Percentiles rank a stretch among this genome's conserved stretches.
Conservation (phyloP, 2,888 invertebrate genomes). For the Ophioninae sp. region DNA sequence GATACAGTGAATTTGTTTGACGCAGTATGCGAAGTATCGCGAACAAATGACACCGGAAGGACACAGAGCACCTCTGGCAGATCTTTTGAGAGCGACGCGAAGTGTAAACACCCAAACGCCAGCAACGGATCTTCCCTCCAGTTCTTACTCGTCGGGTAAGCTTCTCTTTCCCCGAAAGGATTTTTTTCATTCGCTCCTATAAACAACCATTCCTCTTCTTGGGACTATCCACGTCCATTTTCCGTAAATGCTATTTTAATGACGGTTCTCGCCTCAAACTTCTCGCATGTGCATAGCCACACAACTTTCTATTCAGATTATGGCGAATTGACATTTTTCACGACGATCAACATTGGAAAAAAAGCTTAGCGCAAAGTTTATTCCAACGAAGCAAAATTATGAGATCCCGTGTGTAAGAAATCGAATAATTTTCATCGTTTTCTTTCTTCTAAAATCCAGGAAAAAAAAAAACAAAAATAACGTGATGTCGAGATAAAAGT, state of each 20-base stretch:
- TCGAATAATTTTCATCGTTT: not conserved
- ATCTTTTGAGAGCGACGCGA: constrained; percentile 86
- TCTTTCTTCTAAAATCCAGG: not conserved
- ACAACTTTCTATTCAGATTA: not conserved
- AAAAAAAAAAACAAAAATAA: too few relatives aligned
- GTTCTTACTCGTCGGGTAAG: constrained; percentile 88
- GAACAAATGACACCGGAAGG: constrained; percentile 91
- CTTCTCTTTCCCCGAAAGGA: constrained; percentile 9
- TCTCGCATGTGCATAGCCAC: constrained; percentile 30
- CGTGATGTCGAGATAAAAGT: too few relatives aligned
- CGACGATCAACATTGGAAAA: not conserved
- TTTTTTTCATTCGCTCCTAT: not conserved
- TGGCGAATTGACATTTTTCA: not conserved
- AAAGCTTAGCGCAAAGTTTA: constrained; percentile 1
- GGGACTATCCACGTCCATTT: constrained; percentile 14
- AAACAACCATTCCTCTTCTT: constrained; percentile 30
- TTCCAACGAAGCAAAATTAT: not conserved
- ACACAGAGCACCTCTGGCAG: constrained; percentile 91
- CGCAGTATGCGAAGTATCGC: constrained; percentile 79
- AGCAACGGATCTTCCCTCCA: constrained; percentile 86
- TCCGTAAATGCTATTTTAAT: constrained; percentile 33
- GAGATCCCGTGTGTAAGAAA: not conserved
- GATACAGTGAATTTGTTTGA: constrained; percentile 5
- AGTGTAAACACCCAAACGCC: constrained; percentile 94
- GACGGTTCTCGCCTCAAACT: not conserved